Percentiles rank a stretch among this genome's conserved stretches.
phyloP scores from a whole-genome alignment of 2,113 vertebrate genomes.

The Vulpes lagopus region DNA sequence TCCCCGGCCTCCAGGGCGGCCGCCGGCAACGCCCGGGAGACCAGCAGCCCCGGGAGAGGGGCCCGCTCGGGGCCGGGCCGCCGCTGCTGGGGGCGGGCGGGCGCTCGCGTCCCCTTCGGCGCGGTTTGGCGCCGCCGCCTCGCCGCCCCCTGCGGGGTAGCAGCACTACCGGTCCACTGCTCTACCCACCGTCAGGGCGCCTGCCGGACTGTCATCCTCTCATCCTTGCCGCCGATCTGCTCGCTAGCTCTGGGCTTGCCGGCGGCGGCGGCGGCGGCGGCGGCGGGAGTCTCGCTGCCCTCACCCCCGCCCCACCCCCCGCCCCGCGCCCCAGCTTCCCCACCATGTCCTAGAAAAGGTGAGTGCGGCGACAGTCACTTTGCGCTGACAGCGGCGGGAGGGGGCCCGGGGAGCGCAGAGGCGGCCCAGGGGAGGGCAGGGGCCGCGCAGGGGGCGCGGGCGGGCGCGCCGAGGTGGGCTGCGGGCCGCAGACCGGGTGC shows the following conservation, averaged over 20 bases:
- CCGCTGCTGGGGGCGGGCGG: slow-evolving; percentile 70
- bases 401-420: slow-evolving; percentile 14
- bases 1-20: slow-evolving; percentile 24
- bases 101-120: slow-evolving; percentile 61
- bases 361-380: slow-evolving; percentile 82
- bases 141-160: slow-evolving; percentile 49
- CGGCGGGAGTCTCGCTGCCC: slow-evolving; percentile 70
- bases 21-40: neutral
- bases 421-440: neutral
- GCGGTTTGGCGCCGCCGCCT: slow-evolving; percentile 54
- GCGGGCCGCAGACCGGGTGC: neutral
- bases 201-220: slow-evolving; percentile 31
- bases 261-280: slow-evolving; percentile 61
- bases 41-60: neutral
- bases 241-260: slow-evolving; percentile 62
- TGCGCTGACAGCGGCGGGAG: slow-evolving; percentile 42
- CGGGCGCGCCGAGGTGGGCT: neutral
- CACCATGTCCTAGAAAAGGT: slow-evolving; percentile 89
- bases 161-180: slow-evolving; percentile 34
- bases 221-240: slow-evolving; percentile 53
- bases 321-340: slow-evolving; percentile 78
- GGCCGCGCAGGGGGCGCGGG: slow-evolving; percentile 14
- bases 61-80: slow-evolving; percentile 22
- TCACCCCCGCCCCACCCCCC: neutral
- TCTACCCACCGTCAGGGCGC: slow-evolving; percentile 69